Percentiles rank a stretch among this genome's conserved stretches.
Conservation (phyloP, 2,797 vertebrate species). For the Carcharodon carcharias region DNA sequence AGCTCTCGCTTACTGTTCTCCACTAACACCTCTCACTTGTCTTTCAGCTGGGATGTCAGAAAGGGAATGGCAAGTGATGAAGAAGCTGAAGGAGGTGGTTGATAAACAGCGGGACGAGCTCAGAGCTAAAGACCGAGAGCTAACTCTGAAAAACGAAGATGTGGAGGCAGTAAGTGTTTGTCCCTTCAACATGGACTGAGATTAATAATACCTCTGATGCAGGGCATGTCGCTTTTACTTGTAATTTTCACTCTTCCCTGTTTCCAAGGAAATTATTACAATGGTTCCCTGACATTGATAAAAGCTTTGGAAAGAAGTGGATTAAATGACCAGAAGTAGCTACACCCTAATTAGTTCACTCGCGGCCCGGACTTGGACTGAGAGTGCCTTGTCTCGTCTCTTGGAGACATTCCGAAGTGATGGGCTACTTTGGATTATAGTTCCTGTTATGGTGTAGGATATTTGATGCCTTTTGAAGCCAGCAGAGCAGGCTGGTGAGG, state of each 20-base stretch:
- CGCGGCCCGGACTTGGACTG: too few species aligned
- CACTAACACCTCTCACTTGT: not conserved
- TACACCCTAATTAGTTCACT: too few species aligned
- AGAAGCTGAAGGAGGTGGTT: conserved; percentile 75
- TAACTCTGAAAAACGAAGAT: conserved; percentile 74
- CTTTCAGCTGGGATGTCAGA: conserved; percentile 68
- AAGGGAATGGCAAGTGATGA: conserved; percentile 74
- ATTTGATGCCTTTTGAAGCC: too few species aligned
- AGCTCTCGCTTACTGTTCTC: not conserved
- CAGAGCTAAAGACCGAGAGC: conserved; percentile 76
- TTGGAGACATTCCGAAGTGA: too few species aligned
- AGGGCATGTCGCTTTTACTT: not conserved
- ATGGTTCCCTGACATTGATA: too few species aligned
- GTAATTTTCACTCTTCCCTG: not conserved
- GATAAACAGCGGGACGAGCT: conserved; percentile 87
- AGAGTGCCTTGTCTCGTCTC: too few species aligned
- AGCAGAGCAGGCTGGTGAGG: too few species aligned
- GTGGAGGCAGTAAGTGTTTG: conserved; percentile 74
- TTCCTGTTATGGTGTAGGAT: too few species aligned
- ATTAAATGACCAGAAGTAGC: too few species aligned
- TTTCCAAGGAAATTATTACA: not conserved
- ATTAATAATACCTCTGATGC: not conserved
- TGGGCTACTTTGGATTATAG: too few species aligned
- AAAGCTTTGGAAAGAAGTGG: not conserved
- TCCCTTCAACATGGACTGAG: not conserved